Percentiles rank a stretch among this genome's conserved stretches.
Conservation (phyloP, 2,113 vertebrate species). For the Mesitornis unicolor region DNA sequence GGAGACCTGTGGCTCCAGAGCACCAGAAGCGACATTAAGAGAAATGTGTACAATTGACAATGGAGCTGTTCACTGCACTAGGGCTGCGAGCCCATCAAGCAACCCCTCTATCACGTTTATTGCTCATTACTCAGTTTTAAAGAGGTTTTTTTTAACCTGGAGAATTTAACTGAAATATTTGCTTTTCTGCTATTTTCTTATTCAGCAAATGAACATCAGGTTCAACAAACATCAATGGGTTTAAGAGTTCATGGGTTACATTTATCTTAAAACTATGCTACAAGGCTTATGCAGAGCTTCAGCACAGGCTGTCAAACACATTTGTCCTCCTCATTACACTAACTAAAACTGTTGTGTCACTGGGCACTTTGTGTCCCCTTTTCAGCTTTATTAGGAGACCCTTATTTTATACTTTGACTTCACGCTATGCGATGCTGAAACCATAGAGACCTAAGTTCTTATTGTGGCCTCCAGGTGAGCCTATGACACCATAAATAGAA, state of each 20-base stretch:
- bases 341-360: neutral
- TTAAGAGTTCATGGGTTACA: neutral
- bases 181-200: neutral
- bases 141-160: neutral
- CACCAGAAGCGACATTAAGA: neutral
- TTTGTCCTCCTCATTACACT: neutral
- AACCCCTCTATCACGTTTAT: neutral
- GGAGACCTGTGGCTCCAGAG: neutral
- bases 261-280: neutral
- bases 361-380: neutral
- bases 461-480: neutral
- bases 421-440: neutral
- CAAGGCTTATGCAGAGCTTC: neutral
- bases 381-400: neutral
- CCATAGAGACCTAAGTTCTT: neutral
- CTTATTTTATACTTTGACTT: neutral
- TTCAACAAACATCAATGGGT: neutral
- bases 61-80: neutral
- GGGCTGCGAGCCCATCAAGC: neutral
- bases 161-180: slow-evolving; percentile 15
- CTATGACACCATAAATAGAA: neutral
- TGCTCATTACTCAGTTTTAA: slow-evolving; percentile 10
- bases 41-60: slow-evolving; percentile 35
- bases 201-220: neutral
- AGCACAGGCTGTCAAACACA: neutral